A percentile compares a stretch with the other conserved stretches of the same genome.
phyloP scores from a whole-genome alignment of 2,888 invertebrate species.

The Lydus trimaculatus region DNA sequence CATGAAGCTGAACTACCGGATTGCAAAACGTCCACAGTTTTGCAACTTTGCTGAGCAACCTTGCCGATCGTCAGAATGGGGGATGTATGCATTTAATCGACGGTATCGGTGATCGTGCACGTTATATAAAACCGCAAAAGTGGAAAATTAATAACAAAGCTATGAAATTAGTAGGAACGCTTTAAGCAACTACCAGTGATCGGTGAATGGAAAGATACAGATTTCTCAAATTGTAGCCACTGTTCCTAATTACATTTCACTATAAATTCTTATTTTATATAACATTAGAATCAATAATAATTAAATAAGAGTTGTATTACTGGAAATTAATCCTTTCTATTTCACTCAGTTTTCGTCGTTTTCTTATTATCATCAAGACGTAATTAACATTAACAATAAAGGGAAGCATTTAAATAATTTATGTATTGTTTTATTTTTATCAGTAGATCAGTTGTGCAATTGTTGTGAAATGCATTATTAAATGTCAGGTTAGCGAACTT shows the following conservation, averaged over 20 bases:
- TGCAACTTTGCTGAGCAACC: too few species aligned
- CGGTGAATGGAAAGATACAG: not conserved
- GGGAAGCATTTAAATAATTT: conserved; percentile 18
- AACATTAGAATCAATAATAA: not conserved
- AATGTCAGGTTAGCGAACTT: not conserved
- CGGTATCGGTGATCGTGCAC: too few species aligned
- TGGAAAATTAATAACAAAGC: not conserved
- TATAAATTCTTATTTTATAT: not conserved
- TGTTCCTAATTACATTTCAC: not conserved
- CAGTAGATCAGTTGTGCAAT: conserved; percentile 12
- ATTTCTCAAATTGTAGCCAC: not conserved
- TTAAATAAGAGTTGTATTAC: too few species aligned
- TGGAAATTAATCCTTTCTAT: not conserved
- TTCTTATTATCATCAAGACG: too few species aligned
- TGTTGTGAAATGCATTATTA: not conserved
- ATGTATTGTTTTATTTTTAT: conserved; percentile 21
- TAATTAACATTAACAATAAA: conserved; percentile 14
- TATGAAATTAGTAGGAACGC: not conserved
- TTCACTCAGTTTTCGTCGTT: too few species aligned
- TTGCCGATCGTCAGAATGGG: too few species aligned
- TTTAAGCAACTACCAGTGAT: not conserved
- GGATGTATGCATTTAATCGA: too few species aligned
- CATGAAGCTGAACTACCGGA: too few species aligned
- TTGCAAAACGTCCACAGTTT: too few species aligned
- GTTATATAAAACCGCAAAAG: too few species aligned